A percentile compares a stretch with the other conserved stretches of the same genome.
Evolutionary conservation across 1,140 invertebrate genomes (phyloP).

Genomic region (Aphidius ervi): DNA sequence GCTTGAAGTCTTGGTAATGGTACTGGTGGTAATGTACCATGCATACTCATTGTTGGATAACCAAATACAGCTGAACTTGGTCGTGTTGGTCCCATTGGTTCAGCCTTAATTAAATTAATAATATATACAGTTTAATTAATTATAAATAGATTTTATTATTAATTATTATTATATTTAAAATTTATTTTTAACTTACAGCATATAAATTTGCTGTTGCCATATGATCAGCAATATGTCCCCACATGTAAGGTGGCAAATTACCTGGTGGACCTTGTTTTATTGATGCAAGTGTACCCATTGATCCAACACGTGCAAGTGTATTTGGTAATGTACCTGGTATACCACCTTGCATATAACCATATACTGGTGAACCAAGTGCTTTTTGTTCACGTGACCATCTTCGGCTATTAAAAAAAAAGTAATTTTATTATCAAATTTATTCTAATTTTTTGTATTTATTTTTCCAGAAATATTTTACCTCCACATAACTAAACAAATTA

Average conservation of each 20-base stretch:
- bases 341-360: slow-evolving; percentile 75
- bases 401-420: slow-evolving; percentile 57
- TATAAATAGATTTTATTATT: slow-evolving; percentile 8
- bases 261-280: slow-evolving; percentile 55
- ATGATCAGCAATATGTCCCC: slow-evolving; percentile 81
- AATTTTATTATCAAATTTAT: slow-evolving; percentile 11
- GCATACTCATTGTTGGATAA: slow-evolving; percentile 63
- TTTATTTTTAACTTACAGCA: slow-evolving; percentile 57
- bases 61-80: slow-evolving; percentile 79
- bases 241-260: slow-evolving; percentile 52
- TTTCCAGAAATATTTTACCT: slow-evolving; percentile 54
- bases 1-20: slow-evolving; percentile 63
- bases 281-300: slow-evolving; percentile 55
- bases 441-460: slow-evolving; percentile 24
- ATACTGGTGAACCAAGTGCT: slow-evolving; percentile 72
- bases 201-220: slow-evolving; percentile 80
- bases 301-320: slow-evolving; percentile 46
- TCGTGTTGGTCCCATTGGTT: slow-evolving; percentile 66
- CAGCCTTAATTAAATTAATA: slow-evolving; percentile 50
- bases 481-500: slow-evolving; percentile 86
- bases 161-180: slow-evolving; percentile 6
- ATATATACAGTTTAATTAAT: slow-evolving; percentile 4
- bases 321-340: slow-evolving; percentile 47
- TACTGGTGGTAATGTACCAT: slow-evolving; percentile 65
- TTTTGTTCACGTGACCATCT: slow-evolving; percentile 85